Conservation (phyloP, 2,797 vertebrate genomes). For the Gorsachius magnificus region DNA sequence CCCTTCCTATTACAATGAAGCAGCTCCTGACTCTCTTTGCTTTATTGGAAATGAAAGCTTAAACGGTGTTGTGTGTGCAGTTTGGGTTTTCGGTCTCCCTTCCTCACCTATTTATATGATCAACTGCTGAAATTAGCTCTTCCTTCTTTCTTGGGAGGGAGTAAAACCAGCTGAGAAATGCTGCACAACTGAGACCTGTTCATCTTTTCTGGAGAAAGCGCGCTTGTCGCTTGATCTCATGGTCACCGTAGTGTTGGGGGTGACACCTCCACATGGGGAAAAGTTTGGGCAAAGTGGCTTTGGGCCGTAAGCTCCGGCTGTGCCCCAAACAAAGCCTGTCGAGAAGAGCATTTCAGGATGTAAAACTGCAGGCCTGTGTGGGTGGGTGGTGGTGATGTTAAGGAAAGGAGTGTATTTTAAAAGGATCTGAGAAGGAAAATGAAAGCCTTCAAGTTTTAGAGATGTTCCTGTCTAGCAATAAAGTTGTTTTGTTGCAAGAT, state of each 20-base stretch:
- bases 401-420: neutral
- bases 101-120: neutral
- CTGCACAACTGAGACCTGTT: neutral
- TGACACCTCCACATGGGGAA: neutral
- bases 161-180: neutral
- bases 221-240: fast-evolving
- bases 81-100: neutral
- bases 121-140: neutral
- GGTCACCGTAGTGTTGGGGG: fast-evolving
- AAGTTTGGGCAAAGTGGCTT: neutral
- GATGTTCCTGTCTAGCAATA: too few relatives aligned
- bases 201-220: neutral
- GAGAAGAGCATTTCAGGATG: neutral
- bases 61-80: neutral
- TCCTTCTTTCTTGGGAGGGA: neutral
- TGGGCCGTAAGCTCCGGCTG: neutral
- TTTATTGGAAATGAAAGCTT: neutral
- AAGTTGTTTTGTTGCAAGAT: neutral
- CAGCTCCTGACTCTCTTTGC: neutral
- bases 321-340: neutral
- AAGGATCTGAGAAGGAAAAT: neutral
- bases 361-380: neutral
- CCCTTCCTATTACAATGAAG: neutral
- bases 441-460: neutral
- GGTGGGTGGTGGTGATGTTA: neutral